These are phyloP conservation scores for Mythimna albipuncta DNA, from an alignment of 2,888 invertebrate species.

Conservation along the genomic window DNA sequence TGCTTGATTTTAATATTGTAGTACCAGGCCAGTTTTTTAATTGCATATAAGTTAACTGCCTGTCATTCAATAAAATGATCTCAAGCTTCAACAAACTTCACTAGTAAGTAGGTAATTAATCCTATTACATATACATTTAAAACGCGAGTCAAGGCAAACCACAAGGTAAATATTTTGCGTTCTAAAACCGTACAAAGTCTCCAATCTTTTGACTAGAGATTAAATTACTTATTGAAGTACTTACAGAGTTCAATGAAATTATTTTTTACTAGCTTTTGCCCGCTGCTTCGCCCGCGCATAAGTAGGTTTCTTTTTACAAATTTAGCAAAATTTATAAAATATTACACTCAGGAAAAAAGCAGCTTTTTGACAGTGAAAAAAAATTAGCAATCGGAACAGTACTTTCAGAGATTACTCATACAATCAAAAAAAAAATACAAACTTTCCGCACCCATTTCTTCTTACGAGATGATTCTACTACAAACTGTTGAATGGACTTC, in stretches of 20 bases:
- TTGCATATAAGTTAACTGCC: neutral
- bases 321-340: no score
- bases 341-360: no score
- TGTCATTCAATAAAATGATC: neutral
- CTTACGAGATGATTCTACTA: neutral
- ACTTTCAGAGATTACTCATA: no score
- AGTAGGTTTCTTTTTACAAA: no score
- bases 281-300: no score
- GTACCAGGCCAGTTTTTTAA: neutral
- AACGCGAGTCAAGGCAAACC: slow-evolving; percentile 45
- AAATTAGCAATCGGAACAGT: no score
- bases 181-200: slow-evolving; percentile 16
- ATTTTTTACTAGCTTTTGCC: no score
- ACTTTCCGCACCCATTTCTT: neutral
- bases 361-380: no score
- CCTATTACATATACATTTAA: slow-evolving; percentile 9
- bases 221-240: neutral
- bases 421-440: no score
- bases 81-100: slow-evolving; percentile 29
- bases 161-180: slow-evolving; percentile 31
- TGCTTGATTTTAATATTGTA: no score
- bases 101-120: slow-evolving; percentile 14
- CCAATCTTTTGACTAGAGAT: slow-evolving; percentile 1
- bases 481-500: neutral
- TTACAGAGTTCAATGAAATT: no score